phyloP scores from a whole-genome alignment of 2,888 invertebrate genomes.

The Caenorhabditis imperialis region DNA sequence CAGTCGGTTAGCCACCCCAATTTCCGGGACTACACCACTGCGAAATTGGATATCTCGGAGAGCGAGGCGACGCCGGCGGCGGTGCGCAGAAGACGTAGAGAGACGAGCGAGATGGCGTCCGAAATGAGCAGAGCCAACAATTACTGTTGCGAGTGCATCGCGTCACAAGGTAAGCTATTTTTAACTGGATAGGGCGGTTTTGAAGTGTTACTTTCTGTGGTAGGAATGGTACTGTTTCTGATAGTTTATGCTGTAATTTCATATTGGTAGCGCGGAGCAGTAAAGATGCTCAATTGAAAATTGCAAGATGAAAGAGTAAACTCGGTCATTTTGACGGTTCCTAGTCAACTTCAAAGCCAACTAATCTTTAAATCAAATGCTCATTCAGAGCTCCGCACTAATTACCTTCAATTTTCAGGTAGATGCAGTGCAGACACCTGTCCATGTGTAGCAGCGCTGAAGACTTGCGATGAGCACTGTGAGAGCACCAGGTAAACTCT shows the following conservation, averaged over 20 bases:
- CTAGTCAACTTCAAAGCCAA: too few relatives aligned
- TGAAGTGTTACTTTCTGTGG: too few relatives aligned
- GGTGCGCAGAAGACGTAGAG: constrained; percentile 41
- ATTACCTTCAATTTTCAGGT: constrained; percentile 32
- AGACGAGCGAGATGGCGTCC: constrained; percentile 60
- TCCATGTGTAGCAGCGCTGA: constrained; percentile 75
- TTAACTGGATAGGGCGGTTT: not conserved
- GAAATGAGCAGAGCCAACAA: constrained; percentile 65
- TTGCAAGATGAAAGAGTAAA: too few relatives aligned
- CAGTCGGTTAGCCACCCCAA: constrained; percentile 43
- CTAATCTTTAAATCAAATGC: not conserved
- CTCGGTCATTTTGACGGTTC: too few relatives aligned
- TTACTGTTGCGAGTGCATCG: constrained; percentile 77
- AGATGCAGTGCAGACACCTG: constrained; percentile 76
- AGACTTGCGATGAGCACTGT: constrained; percentile 78
- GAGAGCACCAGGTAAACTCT: constrained; percentile 73
- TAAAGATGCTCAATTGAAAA: too few relatives aligned
- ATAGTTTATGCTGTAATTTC: too few relatives aligned
- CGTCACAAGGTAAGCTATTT: constrained; percentile 68
- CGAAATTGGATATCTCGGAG: constrained; percentile 53
- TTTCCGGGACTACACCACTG: constrained; percentile 34
- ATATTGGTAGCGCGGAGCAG: too few relatives aligned
- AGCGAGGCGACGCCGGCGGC: constrained; percentile 50
- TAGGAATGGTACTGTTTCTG: too few relatives aligned
- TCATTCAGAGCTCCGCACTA: not conserved